phyloP scores from a whole-genome alignment of 1,140 invertebrate genomes.

The Nomia melanderi region DNA sequence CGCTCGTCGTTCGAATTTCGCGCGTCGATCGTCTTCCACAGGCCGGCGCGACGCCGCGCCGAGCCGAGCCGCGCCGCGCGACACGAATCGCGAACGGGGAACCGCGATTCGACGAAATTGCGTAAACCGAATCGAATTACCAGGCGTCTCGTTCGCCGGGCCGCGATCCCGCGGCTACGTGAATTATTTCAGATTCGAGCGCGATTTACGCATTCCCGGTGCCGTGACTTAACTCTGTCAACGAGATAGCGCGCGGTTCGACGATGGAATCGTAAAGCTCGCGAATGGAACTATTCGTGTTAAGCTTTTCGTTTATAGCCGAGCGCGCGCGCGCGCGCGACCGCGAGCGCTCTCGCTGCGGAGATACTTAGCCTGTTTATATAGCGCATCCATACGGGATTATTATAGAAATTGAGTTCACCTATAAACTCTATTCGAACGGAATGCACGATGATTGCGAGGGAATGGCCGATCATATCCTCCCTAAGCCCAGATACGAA shows the following conservation, averaged over 20 bases:
- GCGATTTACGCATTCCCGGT: constrained; percentile 26
- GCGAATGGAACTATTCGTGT: not conserved
- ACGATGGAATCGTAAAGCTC: not conserved
- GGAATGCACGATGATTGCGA: not conserved
- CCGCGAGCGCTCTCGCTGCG: no score
- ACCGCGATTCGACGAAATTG: constrained; percentile 62
- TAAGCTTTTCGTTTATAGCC: not conserved
- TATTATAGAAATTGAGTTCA: not conserved
- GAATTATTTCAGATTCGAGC: constrained; percentile 57
- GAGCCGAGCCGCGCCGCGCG: no score
- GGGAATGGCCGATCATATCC: not conserved
- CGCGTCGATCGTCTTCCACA: constrained; percentile 6
- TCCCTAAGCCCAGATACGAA: no score
- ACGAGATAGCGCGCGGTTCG: not conserved
- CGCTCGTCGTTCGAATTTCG: constrained; percentile 13
- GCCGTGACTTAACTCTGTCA: constrained; percentile 10
- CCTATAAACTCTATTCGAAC: not conserved
- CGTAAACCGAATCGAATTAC: constrained; percentile 68
- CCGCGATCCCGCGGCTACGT: constrained; percentile 33
- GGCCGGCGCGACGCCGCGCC: constrained; percentile 32
- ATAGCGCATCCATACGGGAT: not conserved
- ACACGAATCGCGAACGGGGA: constrained; percentile 38
- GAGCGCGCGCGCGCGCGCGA: no score
- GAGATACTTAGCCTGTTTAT: not conserved
- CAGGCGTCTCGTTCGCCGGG: constrained; percentile 19